phyloP scores from a whole-genome alignment of 2,113 vertebrate species.

The Beaufortia kweichowensis region DNA sequence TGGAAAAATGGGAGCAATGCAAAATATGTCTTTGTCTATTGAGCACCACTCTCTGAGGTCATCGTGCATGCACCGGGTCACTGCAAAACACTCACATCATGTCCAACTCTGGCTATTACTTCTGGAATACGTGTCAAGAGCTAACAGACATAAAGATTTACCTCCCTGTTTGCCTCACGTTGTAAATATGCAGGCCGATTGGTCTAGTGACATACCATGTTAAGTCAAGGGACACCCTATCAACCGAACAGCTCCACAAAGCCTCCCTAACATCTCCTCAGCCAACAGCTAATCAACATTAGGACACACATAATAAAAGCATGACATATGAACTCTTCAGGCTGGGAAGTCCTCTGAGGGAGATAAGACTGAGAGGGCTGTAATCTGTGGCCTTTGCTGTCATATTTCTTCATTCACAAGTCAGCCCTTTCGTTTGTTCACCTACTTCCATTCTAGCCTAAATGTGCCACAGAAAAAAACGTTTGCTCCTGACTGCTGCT shows the following conservation, averaged over 20 bases:
- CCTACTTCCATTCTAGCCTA: neutral
- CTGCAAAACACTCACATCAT: slow-evolving; percentile 20
- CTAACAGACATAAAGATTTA: neutral
- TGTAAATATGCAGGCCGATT: slow-evolving; percentile 57
- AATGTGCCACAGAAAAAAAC: neutral
- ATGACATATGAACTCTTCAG: slow-evolving; percentile 40
- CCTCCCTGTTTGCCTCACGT: slow-evolving; percentile 37
- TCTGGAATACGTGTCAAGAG: neutral
- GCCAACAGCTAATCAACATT: slow-evolving; percentile 64
- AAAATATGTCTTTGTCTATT: slow-evolving; percentile 57
- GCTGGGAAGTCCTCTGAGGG: slow-evolving; percentile 21
- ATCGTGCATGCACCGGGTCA: neutral
- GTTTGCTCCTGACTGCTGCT: no score
- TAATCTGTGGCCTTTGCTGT: slow-evolving; percentile 30
- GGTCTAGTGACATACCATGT: slow-evolving; percentile 41
- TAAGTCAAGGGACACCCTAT: slow-evolving; percentile 60
- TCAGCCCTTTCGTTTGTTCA: slow-evolving; percentile 49
- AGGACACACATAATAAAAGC: slow-evolving; percentile 67
- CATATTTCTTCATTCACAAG: slow-evolving; percentile 65
- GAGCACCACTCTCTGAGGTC: slow-evolving; percentile 30
- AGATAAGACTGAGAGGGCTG: slow-evolving; percentile 14
- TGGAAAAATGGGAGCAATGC: slow-evolving; percentile 66
- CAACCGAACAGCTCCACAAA: slow-evolving; percentile 48
- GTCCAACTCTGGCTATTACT: slow-evolving; percentile 42
- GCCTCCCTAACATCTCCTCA: slow-evolving; percentile 55